Evolutionary conservation across 2,797 vertebrate genomes (phyloP).

Genomic region (Gouania willdenowi): DNA sequence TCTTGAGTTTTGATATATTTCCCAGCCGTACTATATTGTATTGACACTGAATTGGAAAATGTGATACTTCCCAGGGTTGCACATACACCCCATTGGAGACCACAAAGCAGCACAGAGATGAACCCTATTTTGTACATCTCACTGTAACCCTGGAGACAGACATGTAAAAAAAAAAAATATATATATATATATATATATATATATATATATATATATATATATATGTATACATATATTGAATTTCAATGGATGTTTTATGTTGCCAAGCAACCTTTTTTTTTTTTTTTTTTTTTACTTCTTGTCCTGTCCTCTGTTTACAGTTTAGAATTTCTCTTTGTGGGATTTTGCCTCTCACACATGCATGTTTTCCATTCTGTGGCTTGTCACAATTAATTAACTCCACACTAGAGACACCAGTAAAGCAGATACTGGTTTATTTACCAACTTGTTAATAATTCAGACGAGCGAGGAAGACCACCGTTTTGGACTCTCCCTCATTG

Average conservation of each 20-base stretch:
- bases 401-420: slow-evolving; percentile 59
- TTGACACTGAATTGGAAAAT: no score
- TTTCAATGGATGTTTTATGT: slow-evolving; percentile 80
- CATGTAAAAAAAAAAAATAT: slow-evolving; percentile 70
- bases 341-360: slow-evolving; percentile 34
- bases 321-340: slow-evolving; percentile 47
- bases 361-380: slow-evolving; percentile 32
- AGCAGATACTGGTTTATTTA: slow-evolving; percentile 71
- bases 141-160: slow-evolving; percentile 76
- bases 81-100: no score
- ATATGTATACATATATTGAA: slow-evolving; percentile 72
- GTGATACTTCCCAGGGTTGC: no score
- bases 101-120: slow-evolving; percentile 37
- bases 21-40: no score
- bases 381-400: slow-evolving; percentile 76
- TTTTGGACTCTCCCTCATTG: slow-evolving; percentile 39
- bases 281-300: slow-evolving; percentile 40
- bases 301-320: slow-evolving; percentile 37
- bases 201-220: no score
- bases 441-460: slow-evolving; percentile 75
- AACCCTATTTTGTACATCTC: slow-evolving; percentile 61
- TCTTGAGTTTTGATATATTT: no score
- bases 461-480: slow-evolving; percentile 48
- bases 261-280: slow-evolving; percentile 80
- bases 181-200: no score